Evolutionary conservation across 2,888 invertebrate genomes (phyloP), one percentile per base, ranked within the genome.

Genomic region (Acanthococcus lagerstroemiae): DNA sequence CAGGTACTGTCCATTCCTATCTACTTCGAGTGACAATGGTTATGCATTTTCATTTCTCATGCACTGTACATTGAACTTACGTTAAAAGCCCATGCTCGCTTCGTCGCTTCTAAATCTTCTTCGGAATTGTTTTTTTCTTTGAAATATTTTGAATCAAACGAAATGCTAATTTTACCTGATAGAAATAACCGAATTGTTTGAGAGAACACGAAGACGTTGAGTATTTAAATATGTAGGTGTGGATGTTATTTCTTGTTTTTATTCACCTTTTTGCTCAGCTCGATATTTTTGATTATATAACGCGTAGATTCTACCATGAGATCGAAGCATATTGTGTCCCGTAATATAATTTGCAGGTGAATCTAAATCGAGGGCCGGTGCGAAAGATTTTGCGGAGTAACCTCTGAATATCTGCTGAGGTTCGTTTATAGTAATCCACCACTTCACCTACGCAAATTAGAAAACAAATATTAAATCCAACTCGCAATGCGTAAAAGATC

Each of bases 341-440:
- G 84, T 85, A 57, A 81, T 73, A 74, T 87, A 87, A 60, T 81
- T 81, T 0, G 80, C 82, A 1, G 82, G 82, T 48, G 79, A 74
- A 3, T 70, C 67, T 21, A 74, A 55, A 19, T 70, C 67, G 19
- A 74, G 54, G 1, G 69, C 70, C 1, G 75, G 75, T 2, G 74
- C 73, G 26, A 71, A 69, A 1, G 3, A 24, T 26, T 22, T 25
- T 12, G 9, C 22, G 3, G 71, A 71, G 61, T 74, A 74, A 6
- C 71, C 72, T 22, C 67, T 55, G 9, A 70, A 65, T 1, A 69
- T 56, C 26, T 70, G 69, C 48, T 55, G 27, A 0, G 85, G 84
- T 72, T 86, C 85, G 72, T 87, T 87, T 69, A 87, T 78, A 0
- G 87, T 87, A 50, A 85, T 81, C 85, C 86, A 87, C 45, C 74